A percentile compares a stretch with the other conserved stretches of the same genome.
Evolutionary conservation across 2,113 vertebrate species (phyloP).

Genomic region (Tupaia tana): DNA sequence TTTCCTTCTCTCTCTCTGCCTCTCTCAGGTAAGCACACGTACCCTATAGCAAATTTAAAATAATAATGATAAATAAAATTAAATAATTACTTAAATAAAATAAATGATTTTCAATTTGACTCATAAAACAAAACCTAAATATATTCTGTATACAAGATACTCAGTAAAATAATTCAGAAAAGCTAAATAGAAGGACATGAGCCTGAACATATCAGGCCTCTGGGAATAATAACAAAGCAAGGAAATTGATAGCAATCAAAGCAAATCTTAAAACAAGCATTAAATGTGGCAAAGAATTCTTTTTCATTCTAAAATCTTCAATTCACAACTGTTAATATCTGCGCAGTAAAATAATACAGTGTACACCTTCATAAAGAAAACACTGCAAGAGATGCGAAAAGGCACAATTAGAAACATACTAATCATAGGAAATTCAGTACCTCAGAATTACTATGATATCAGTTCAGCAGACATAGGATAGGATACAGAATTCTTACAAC

Average conservation of each 20-base stretch:
- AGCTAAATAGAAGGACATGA: background rate
- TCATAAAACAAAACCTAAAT: background rate
- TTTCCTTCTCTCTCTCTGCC: too few species aligned
- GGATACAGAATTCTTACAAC: background rate
- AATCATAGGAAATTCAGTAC: background rate
- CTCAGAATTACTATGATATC: background rate
- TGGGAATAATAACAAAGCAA: slow-evolving; percentile 15
- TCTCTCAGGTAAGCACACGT: too few species aligned
- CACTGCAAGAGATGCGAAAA: background rate
- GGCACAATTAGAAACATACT: background rate
- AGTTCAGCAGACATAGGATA: background rate
- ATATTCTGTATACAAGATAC: background rate
- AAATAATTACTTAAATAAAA: too few species aligned
- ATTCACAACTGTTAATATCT: background rate
- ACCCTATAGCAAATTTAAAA: too few species aligned
- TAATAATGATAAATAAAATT: too few species aligned
- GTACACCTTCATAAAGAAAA: background rate
- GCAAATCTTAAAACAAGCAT: background rate
- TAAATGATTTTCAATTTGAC: slow-evolving; percentile 27
- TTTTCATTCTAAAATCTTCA: background rate
- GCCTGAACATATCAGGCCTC: background rate
- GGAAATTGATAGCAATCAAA: background rate
- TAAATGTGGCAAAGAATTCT: background rate
- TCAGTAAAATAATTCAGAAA: background rate
- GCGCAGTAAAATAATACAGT: background rate